phyloP scores from a whole-genome alignment of 1,140 invertebrate genomes.

The Ptiloglossa arizonensis region DNA sequence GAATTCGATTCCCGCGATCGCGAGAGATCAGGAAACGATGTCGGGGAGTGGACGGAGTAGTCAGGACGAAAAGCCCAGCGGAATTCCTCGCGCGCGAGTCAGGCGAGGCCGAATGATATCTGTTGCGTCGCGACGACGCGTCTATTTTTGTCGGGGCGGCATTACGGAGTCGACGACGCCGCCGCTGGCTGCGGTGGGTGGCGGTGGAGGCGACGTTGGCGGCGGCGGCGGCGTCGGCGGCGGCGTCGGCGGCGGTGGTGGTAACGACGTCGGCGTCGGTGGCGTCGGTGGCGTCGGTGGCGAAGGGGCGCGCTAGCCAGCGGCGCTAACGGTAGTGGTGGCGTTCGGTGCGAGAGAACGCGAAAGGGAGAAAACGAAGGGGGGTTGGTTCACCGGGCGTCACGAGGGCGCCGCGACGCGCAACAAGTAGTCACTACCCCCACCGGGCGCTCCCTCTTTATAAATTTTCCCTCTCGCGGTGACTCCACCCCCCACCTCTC shows the following conservation, averaged over 20 bases:
- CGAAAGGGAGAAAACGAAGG: constrained; percentile 23
- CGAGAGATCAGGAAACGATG: no score
- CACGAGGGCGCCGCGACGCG: constrained; percentile 67
- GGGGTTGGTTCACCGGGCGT: constrained; percentile 47
- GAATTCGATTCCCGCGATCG: no score
- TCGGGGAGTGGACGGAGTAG: no score
- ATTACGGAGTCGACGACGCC: constrained; percentile 58
- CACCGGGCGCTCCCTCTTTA: constrained; percentile 52
- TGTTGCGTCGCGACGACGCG: constrained; percentile 77
- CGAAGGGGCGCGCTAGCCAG: neutral
- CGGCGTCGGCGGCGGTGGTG: constrained; percentile 13
- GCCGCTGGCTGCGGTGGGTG: constrained; percentile 21
- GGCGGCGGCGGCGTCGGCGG: constrained; percentile 49
- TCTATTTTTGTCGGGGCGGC: constrained; percentile 75
- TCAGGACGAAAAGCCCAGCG: neutral
- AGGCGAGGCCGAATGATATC: constrained; percentile 69
- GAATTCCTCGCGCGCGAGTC: constrained; percentile 17
- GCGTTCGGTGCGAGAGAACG: no score
- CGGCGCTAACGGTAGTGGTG: neutral
- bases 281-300: constrained; percentile 24
- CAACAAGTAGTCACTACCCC: constrained; percentile 68
- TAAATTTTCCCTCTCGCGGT: constrained; percentile 71
- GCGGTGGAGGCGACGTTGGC: constrained; percentile 48
- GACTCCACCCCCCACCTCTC: constrained; percentile 27
- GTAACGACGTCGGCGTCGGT: constrained; percentile 26